Evolutionary conservation across 2,797 vertebrate genomes (phyloP), one percentile per base, ranked within the genome.

Genomic region (Ctenopoma multispine): DNA sequence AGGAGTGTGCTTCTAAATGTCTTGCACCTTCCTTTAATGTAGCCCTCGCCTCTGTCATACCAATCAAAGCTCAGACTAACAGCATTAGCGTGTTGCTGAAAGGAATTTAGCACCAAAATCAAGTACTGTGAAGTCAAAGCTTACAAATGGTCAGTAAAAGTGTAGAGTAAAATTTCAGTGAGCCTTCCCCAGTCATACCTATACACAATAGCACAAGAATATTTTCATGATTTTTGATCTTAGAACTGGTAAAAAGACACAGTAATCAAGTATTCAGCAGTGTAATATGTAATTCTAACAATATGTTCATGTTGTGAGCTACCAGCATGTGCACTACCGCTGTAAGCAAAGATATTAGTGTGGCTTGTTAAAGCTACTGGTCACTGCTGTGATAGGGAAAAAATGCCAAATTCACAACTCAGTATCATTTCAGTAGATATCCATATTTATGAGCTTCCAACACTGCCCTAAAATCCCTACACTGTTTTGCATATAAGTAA

Each of bases 11-110:
- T 56, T 79, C 63, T 73, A 77, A 67, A 72, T 79, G 76, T 63
- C 65, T 63, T 71, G 74, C 54, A 72, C 46, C 67, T 81, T 77
- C 43, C 73, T 85, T 82, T 81, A 81, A 86, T 76, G 50, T 57
- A 56, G 75, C 55, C 62, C 53, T 82, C 80, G 40, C 34, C 75
- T 73, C 66, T 77, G 72, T 80, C 80, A 72, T 14, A 68, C 73
- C 80, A 74, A 81, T 80, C 77, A 79, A 71, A 65, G 63, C 70
- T 81, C 76, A 71, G 66, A 82, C 70, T 85, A 72, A 72, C 63
- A 67, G 69, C 64, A 72, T 88, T 81, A 86, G 69, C 75, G 72
- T 61, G 72, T 62, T 78, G 79, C 59, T 76, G 59, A 72, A 57
- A 48, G 51, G 61, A 81, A 86, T 71, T 79, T 24, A 38, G 66